Evolutionary conservation across 2,797 vertebrate genomes (phyloP), one percentile per base, ranked within the genome.

Genomic region (Lagothrix lagotricha): DNA sequence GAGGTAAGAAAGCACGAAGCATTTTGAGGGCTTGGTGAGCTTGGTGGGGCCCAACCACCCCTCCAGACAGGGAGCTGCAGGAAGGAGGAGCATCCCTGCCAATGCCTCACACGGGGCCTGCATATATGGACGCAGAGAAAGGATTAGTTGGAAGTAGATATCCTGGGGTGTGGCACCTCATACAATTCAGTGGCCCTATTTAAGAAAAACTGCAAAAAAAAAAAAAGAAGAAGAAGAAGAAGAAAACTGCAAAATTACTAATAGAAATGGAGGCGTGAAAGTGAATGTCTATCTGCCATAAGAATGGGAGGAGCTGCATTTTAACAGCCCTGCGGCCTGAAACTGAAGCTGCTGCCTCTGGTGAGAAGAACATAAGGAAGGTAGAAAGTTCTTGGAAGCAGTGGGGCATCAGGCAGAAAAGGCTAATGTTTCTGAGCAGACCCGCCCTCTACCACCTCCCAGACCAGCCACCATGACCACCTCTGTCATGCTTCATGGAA

Each of bases 91-190:
- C 6, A 3, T 3, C 17, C 33, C 73, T 1, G 14, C 39, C 19
- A n/a, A 15, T 50, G 24, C 44, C 7, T 1, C 58, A 73, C 82
- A 4, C 41, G 17, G 6, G 5, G 48, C 54, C 89, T 41, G 46
- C 20, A 13, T 33, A 2, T 2, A 8, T 17, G 14, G 26, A 19
- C 4, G 2, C 20, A 7, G 14, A 7, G 1, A 10, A 17, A 48
- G 36, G 11, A 44, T 19, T 4, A 75, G n/a, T 7, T 46, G 46
- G 81, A 76, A 94, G 52, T 52, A 72, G 57, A 54, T 58, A 22
- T 64, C 11, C 2, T 0, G 17, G 80, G 57, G 7, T 30, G 22
- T 36, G 30, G 77, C 50, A 58, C 7, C 77, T 79, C 73, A 70
- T 10, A 48, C 46, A 80, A 12, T 48, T 26, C 5, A 11, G 87